phyloP scores from a whole-genome alignment of 2,113 vertebrate species.

The Dasyurus viverrinus region DNA sequence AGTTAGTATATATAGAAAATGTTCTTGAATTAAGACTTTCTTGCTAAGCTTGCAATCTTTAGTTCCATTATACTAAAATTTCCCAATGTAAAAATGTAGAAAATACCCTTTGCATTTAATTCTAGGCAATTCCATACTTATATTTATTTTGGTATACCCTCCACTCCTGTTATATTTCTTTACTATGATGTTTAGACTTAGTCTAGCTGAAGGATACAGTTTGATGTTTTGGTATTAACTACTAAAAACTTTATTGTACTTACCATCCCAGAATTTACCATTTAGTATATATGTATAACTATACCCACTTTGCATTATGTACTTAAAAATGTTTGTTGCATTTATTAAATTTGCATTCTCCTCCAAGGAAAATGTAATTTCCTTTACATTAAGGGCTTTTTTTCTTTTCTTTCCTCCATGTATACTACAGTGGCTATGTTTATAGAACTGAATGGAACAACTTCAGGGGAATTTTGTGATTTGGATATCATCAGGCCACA shows the following conservation, averaged over 20 bases:
- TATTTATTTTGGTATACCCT: neutral
- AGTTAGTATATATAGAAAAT: neutral
- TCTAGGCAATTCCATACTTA: neutral
- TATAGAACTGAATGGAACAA: neutral
- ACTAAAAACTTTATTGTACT: neutral
- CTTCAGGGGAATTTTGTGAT: neutral
- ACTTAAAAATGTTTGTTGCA: neutral
- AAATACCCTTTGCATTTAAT: neutral
- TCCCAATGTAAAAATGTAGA: neutral
- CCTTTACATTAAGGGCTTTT: neutral
- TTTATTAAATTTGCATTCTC: neutral
- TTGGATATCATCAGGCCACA: neutral
- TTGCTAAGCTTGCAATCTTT: neutral
- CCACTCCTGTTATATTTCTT: neutral
- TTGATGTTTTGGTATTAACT: neutral
- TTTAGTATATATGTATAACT: neutral
- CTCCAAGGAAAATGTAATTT: neutral
- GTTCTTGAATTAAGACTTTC: neutral
- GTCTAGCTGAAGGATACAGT: neutral
- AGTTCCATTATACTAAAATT: neutral
- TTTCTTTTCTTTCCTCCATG: neutral
- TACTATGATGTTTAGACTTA: neutral
- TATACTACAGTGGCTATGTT: neutral
- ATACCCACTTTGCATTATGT: neutral
- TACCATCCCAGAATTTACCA: neutral